phyloP scores from a whole-genome alignment of 2,113 vertebrate genomes.

The Oenanthe melanoleuca region DNA sequence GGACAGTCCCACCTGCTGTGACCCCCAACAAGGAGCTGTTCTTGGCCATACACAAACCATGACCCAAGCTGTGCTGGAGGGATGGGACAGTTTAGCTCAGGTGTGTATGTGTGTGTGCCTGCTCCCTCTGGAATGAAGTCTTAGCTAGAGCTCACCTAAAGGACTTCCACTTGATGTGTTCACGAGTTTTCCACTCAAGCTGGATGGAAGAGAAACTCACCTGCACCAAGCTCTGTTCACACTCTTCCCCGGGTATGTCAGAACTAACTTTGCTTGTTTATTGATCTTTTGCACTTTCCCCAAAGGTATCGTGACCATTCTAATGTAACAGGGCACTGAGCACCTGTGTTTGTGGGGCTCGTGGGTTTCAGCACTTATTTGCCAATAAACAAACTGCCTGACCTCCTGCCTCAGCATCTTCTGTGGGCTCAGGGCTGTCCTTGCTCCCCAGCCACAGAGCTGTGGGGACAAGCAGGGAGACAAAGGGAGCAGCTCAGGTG shows the following conservation, averaged over 20 bases:
- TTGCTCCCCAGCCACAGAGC: neutral
- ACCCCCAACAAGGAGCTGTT: neutral
- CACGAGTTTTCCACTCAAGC: neutral
- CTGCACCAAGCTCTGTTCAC: slow-evolving; percentile 29
- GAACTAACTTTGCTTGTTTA: slow-evolving; percentile 56
- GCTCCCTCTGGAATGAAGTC: neutral
- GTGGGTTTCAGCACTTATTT: slow-evolving; percentile 60
- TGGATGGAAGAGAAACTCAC: neutral
- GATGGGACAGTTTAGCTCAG: neutral
- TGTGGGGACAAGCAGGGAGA: neutral
- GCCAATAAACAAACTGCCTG: slow-evolving; percentile 69
- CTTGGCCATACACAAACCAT: neutral
- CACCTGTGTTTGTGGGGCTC: slow-evolving; percentile 40
- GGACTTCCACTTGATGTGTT: neutral
- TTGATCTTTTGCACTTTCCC: slow-evolving; percentile 62
- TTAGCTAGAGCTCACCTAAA: neutral
- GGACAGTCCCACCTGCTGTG: neutral
- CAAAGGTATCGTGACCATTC: slow-evolving; percentile 24
- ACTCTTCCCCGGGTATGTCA: neutral
- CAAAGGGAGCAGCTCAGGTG: neutral
- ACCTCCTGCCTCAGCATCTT: neutral
- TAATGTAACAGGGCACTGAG: slow-evolving; percentile 56
- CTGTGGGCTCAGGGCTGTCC: neutral
- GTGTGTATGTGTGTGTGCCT: neutral
- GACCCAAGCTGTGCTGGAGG: neutral